Percentiles rank a stretch among this genome's conserved stretches.
phyloP scores from a whole-genome alignment of 2,888 invertebrate genomes.

The Tipula lateralis region DNA sequence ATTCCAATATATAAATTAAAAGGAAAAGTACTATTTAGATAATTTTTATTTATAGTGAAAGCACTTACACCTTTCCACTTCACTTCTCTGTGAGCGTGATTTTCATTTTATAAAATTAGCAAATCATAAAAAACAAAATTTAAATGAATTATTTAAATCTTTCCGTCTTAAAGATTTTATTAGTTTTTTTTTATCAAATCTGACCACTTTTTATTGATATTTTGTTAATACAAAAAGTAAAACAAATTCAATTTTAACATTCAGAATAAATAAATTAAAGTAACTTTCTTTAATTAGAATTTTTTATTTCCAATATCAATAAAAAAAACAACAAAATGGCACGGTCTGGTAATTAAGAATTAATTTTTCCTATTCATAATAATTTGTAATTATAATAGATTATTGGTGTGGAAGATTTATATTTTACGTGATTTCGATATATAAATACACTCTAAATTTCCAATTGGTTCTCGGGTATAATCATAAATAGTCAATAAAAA shows the following conservation, averaged over 20 bases:
- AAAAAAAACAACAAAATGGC: not conserved
- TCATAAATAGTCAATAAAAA: too few species aligned
- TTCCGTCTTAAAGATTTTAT: not conserved
- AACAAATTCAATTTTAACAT: not conserved
- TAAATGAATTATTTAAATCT: not conserved
- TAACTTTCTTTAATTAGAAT: not conserved
- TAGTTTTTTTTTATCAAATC: not conserved
- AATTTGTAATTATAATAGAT: not conserved
- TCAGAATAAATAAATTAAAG: not conserved
- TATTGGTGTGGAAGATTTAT: not conserved
- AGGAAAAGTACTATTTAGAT: not conserved
- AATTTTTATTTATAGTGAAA: not conserved
- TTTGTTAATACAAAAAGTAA: not conserved
- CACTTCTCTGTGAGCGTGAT: not conserved
- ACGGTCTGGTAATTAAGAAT: constrained; percentile 11
- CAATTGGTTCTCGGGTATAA: too few species aligned
- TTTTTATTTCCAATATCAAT: not conserved
- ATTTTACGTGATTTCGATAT: not conserved
- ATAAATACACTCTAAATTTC: not conserved
- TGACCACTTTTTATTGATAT: not conserved
- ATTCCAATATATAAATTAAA: too few species aligned
- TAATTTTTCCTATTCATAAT: not conserved
- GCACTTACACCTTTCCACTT: not conserved
- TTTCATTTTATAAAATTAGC: not conserved
- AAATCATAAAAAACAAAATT: not conserved